Base-by-base conservation (phyloP, 2,113 vertebrate genomes). In the Leptobrachium leishanense region DNA sequence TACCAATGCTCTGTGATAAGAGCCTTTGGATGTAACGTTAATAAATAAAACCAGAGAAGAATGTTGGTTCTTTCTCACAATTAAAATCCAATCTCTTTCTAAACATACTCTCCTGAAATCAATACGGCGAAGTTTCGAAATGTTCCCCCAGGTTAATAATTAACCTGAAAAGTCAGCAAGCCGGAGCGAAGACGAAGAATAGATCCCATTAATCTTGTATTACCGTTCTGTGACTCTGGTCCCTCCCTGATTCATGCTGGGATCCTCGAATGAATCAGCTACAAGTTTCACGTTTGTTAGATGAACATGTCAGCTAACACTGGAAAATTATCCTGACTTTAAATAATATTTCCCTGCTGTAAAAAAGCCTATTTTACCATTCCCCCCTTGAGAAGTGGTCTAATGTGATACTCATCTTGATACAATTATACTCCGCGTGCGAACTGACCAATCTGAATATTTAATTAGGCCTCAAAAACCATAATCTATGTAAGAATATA, bases 151-250 rank as follows among this genome's bases (percentile, higher is more conserved):
- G 74, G 75, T 43, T 50, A 68, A 40, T 68, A 68, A 76, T 59
- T 41, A 76, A 57, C 50, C 57, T 64, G 31, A 6, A 57, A 55
- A 43, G 65, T 68, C 57, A 57, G 65, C 44, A 43, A 13, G 65
- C 39, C 39, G 3, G 50, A 43, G 44, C 20, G 75, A 68, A 68
- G 50, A 41, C 75, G 68, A 39, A 11, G 65, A 76, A 68, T 41
- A 53, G 67, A 68, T 44, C 15, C 20, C 75, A 68, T 76, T 76
- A 76, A 76, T 57, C 75, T 68, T 76, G 41, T 15, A 57, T 57
- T 43, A 46, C 57, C 66, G 40, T 55, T 50, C 50, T 76, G 65
- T 31, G 53, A 76, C 44, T 57, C 57, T 57, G 39, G 40, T 68
- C 65, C 50, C 50, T 55, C 43, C 65, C 68, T 63, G 68, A 76